phyloP scores from a whole-genome alignment of 1,140 invertebrate genomes.

The Heliconius eleuchia region DNA sequence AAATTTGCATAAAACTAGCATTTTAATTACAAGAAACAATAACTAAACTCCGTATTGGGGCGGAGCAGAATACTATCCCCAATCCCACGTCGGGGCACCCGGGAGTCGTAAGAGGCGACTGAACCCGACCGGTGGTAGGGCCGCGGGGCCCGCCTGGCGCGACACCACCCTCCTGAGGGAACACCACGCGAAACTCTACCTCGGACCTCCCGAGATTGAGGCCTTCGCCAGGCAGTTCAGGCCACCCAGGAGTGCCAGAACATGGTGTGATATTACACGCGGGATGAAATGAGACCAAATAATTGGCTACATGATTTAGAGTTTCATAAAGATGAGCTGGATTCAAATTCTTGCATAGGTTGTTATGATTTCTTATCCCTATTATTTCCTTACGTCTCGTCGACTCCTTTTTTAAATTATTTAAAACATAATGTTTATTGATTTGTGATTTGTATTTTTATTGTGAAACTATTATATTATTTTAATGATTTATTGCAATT shows the following conservation, averaged over 20 bases:
- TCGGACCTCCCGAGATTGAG: background rate
- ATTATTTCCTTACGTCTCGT: background rate
- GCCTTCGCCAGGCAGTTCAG: background rate
- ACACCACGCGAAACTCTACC: background rate
- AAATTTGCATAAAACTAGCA: too few relatives aligned
- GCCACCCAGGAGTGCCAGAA: slow-evolving; percentile 19
- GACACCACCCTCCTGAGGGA: slow-evolving; percentile 35
- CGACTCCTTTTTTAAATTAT: background rate
- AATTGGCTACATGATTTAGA: background rate
- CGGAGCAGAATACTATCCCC: slow-evolving; percentile 40
- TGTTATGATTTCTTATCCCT: background rate
- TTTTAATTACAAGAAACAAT: background rate
- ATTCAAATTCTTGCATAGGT: background rate
- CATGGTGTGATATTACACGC: background rate
- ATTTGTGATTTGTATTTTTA: background rate
- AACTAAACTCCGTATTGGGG: slow-evolving; percentile 37
- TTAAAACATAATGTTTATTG: background rate
- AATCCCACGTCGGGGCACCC: slow-evolving; percentile 38
- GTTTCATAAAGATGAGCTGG: background rate
- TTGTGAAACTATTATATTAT: background rate
- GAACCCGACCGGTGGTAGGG: slow-evolving; percentile 40
- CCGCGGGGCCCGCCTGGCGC: slow-evolving; percentile 21
- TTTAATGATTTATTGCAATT: background rate
- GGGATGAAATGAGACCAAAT: slow-evolving; percentile 11
- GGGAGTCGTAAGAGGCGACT: slow-evolving; percentile 43